These are phyloP conservation scores for Phenganax marumi DNA, from an alignment of 92 coral and sea anemone genomes.

Conservation along the genomic window DNA sequence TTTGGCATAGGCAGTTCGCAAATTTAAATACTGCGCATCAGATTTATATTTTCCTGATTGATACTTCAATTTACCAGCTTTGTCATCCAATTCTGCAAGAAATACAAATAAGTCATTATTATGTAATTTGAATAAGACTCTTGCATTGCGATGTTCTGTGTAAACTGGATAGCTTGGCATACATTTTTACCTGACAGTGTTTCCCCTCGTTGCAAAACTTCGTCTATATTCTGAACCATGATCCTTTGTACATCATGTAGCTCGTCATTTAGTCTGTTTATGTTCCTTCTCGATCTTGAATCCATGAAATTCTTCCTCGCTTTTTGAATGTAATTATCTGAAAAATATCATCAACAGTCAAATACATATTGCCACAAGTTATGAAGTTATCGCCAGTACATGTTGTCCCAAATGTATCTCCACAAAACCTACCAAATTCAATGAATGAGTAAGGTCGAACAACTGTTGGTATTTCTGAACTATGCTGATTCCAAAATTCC, in stretches of 20 bases:
- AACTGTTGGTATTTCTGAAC: constrained; percentile 71
- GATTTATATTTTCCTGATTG: constrained; percentile 98
- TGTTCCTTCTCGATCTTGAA: constrained; percentile 86
- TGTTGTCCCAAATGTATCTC: neutral
- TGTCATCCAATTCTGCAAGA: constrained; percentile 89
- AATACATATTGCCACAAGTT: neutral
- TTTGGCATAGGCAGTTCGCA: constrained; percentile 93
- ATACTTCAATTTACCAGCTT: constrained; percentile 94
- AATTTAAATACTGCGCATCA: constrained; percentile 92
- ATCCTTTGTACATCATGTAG: constrained; percentile 96
- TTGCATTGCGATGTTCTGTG: no score
- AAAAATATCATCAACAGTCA: neutral
- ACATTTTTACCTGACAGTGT: constrained; percentile 75
- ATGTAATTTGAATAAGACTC: neutral
- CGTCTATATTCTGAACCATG: constrained; percentile 99
- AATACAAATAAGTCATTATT: neutral
- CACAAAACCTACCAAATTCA: constrained; percentile 86
- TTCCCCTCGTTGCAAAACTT: constrained; percentile 96
- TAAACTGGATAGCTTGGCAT: neutral
- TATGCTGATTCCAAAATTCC: constrained; percentile 86
- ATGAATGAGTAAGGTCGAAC: constrained; percentile 92
- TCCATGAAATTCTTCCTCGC: constrained; percentile 94
- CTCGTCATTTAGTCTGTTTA: constrained; percentile 94
- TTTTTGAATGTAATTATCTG: constrained; percentile 95
- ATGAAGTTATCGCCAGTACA: neutral